Base-by-base conservation (phyloP, 2,888 invertebrate species). In the Cheilosia pagana region DNA sequence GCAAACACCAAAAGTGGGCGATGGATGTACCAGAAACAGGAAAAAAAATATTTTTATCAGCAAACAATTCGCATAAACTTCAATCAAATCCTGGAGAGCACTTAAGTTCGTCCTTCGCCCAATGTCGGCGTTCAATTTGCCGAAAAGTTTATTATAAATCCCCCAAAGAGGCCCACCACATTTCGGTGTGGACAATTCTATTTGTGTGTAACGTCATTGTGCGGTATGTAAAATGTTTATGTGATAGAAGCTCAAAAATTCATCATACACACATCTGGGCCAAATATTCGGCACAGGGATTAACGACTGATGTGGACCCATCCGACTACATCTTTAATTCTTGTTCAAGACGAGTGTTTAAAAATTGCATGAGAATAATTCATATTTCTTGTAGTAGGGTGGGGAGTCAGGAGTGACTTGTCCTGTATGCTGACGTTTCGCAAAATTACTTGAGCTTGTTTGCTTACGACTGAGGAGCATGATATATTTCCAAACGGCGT, bases 81-180 rank as follows among this genome's bases (percentile, higher is more conserved):
- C 39, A 50, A 52, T 50, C 35, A 65, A 65, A 50, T 65, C 35
- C 65, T 23, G 39, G n/a, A 65, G 65, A 52, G 23, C 65, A 65
- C 65, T 65, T 52, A 39, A 65, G 50, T 50, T 48, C 3, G 16
- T 60, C 60, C 45, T 45, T 28, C 60, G 10, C 35, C 60, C 12
- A 21, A 43, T 60, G 12, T 16, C 25, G 23, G 31, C 12, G 28
- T 62, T 62, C 28, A 62, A 62, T 41, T 16, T 28, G 12, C 28
- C 31, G 19, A 23, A 62, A 62, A 45, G 19, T 62, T 28, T 16
- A 31, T 62, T 48, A 19, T 48, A 19, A 28, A 62, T 19, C 19
- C 19, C 0, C 28, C 28, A 48, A 8, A 35, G 16, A 45, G 16
- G 0, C 19, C 45, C 28, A 14, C 19, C 28, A n/a, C 10, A 25